Evolutionary conservation across 2,113 vertebrate genomes (phyloP).

Genomic region (Nycticorax nycticorax): DNA sequence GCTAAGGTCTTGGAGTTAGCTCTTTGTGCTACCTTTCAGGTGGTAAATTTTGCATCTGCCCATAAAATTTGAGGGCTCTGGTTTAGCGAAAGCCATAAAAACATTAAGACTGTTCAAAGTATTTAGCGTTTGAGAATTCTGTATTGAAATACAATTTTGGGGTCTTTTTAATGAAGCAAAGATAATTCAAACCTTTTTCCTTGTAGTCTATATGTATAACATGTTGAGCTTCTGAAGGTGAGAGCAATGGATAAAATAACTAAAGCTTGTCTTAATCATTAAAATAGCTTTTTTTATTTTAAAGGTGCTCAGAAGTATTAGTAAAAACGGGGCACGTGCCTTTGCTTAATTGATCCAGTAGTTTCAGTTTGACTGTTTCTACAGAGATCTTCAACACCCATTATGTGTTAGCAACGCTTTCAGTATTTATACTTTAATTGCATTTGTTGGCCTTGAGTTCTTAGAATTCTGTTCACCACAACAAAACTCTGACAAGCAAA

Average conservation of each 20-base stretch:
- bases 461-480: not conserved
- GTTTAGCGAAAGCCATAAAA: conserved; percentile 47
- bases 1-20: not conserved
- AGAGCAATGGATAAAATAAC: not conserved
- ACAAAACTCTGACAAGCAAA: not conserved
- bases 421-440: not conserved
- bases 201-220: not conserved
- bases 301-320: not conserved
- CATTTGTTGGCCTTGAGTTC: not conserved
- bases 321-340: not conserved
- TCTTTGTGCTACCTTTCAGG: not conserved
- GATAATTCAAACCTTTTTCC: not conserved
- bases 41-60: not conserved
- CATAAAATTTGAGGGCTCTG: not conserved
- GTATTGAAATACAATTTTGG: not conserved
- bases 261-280: not conserved
- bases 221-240: not conserved
- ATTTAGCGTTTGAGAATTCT: not conserved
- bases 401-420: not conserved
- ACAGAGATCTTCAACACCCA: not conserved
- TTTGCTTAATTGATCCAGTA: not conserved
- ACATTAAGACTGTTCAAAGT: not conserved
- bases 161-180: not conserved
- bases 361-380: not conserved
- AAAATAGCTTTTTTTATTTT: not conserved